These are phyloP conservation scores for Bathynomus jamesi DNA, from an alignment of 1,140 invertebrate genomes.

Conservation along the genomic window DNA sequence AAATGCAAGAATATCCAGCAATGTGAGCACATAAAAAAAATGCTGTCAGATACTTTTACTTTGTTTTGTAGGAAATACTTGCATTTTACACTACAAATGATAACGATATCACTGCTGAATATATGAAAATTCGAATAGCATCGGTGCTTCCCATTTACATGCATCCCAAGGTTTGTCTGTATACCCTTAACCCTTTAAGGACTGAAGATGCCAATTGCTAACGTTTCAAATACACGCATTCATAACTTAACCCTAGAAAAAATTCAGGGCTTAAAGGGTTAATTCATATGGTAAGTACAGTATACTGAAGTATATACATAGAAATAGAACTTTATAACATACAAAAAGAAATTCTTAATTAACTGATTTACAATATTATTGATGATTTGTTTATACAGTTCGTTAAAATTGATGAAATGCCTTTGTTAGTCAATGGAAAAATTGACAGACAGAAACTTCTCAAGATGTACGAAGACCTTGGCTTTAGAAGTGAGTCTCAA, in stretches of 20 bases:
- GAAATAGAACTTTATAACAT: too few species aligned
- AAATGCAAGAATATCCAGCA: too few species aligned
- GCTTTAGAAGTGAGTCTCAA: too few species aligned
- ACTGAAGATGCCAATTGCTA: background rate
- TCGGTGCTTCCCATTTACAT: background rate
- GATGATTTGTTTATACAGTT: constrained; percentile 43
- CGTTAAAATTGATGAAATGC: constrained; percentile 61
- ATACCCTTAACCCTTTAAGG: background rate
- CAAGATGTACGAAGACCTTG: constrained; percentile 54
- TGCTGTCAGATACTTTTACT: too few species aligned
- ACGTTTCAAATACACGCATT: background rate
- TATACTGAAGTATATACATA: too few species aligned
- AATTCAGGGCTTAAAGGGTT: too few species aligned
- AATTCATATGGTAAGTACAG: too few species aligned
- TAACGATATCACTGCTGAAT: background rate
- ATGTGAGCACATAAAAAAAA: too few species aligned
- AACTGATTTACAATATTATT: too few species aligned
- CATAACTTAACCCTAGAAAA: too few species aligned
- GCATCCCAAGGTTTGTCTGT: background rate
- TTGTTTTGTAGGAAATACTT: background rate
- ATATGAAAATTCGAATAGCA: background rate
- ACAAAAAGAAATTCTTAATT: too few species aligned
- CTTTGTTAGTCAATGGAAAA: constrained; percentile 74
- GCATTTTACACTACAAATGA: background rate
- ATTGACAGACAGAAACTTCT: constrained; percentile 67